Evolutionary conservation across 2,113 vertebrate species (phyloP).

Genomic region (Dromas ardeola): DNA sequence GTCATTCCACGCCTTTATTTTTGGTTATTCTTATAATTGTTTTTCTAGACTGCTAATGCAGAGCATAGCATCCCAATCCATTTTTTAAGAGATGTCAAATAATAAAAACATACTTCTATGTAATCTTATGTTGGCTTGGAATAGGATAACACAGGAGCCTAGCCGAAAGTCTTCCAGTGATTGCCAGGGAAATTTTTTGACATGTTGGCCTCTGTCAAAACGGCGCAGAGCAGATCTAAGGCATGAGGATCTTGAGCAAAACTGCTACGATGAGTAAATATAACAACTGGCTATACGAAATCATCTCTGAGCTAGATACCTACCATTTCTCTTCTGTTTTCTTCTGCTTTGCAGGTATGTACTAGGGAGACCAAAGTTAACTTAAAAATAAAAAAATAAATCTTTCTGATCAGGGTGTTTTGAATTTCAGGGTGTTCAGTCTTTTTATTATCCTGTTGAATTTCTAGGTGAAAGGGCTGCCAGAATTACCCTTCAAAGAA

Average conservation of each 20-base stretch:
- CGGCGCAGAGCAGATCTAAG: fast-evolving
- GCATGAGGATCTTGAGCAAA: background rate
- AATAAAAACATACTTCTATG: background rate
- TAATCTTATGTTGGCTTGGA: background rate
- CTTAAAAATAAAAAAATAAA: background rate
- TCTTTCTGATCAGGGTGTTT: background rate
- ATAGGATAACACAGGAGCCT: background rate
- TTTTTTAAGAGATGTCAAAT: background rate
- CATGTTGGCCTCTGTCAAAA: background rate
- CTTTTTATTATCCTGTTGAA: background rate
- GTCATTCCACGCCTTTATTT: background rate
- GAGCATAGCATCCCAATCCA: background rate
- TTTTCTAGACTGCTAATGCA: background rate
- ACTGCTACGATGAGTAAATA: background rate
- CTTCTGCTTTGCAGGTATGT: background rate
- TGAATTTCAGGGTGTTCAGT: background rate
- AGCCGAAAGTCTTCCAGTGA: background rate
- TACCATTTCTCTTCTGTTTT: background rate
- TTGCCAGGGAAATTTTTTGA: background rate
- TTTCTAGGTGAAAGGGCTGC: slow-evolving; percentile 40
- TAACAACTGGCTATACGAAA: background rate
- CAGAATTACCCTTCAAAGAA: slow-evolving; percentile 17
- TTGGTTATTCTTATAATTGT: background rate
- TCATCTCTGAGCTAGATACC: background rate
- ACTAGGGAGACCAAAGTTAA: background rate